These are phyloP conservation scores for Gila orcuttii DNA, from an alignment of 2,113 vertebrate species.

Conservation along the genomic window DNA sequence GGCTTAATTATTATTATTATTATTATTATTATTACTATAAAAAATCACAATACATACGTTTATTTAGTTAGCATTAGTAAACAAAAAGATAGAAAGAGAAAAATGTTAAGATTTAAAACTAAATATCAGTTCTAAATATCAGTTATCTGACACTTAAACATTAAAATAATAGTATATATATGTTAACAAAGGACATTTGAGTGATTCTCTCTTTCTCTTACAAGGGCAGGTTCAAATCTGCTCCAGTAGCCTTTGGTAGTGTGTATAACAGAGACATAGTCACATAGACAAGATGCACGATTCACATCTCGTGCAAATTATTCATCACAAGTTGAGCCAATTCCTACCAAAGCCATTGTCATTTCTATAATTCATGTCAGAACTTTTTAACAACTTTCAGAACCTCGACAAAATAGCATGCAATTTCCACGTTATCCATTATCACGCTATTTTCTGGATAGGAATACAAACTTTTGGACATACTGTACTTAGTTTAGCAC, in stretches of 20 bases:
- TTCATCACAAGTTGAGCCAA: not conserved
- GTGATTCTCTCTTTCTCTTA: not conserved
- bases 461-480: slow-evolving; percentile 11
- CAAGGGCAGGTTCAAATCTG: not conserved
- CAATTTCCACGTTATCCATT: not conserved
- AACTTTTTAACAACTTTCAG: not conserved
- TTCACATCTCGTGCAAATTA: not conserved
- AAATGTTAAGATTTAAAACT: not conserved
- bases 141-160: not conserved
- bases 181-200: not conserved
- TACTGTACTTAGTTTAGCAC: not conserved
- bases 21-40: not conserved
- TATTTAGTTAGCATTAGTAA: not conserved
- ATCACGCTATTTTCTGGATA: not conserved
- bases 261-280: not conserved
- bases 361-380: not conserved
- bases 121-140: not conserved
- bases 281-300: not conserved
- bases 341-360: not conserved
- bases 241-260: not conserved
- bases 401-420: not conserved
- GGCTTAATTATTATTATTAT: not conserved
- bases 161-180: not conserved
- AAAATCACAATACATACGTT: not conserved
- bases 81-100: not conserved